phyloP scores from a whole-genome alignment of 2,797 vertebrate species.

The Labroides dimidiatus region DNA sequence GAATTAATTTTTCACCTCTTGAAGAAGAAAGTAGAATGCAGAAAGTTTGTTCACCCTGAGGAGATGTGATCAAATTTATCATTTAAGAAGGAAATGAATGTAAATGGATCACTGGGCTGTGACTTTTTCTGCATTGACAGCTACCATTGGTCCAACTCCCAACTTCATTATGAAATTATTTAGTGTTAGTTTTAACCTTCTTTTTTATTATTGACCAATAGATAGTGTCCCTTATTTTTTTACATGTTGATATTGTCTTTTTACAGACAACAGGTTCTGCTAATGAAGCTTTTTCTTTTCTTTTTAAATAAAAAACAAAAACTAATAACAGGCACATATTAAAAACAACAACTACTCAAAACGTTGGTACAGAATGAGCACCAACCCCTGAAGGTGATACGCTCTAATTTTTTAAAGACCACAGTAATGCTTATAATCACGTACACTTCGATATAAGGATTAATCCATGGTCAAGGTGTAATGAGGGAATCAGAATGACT shows the following conservation, averaged over 20 bases:
- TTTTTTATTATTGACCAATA: slow-evolving; percentile 26
- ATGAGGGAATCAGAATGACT: slow-evolving; percentile 4
- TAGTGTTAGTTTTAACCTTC: slow-evolving; percentile 49
- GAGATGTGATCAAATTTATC: slow-evolving; percentile 68
- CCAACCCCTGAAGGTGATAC: not conserved
- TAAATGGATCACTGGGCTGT: slow-evolving; percentile 53
- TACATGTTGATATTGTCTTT: slow-evolving; percentile 17
- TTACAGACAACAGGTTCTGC: slow-evolving; percentile 26
- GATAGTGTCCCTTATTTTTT: slow-evolving; percentile 25
- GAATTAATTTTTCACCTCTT: slow-evolving; percentile 15
- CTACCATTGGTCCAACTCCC: slow-evolving; percentile 31
- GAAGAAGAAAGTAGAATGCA: slow-evolving; percentile 6
- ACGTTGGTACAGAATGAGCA: slow-evolving; percentile 2
- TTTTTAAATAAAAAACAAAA: no score
- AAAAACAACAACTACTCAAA: not conserved
- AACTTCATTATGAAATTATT: slow-evolving; percentile 26
- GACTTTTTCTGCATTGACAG: slow-evolving; percentile 41
- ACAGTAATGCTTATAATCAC: slow-evolving; percentile 25
- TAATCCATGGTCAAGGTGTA: slow-evolving; percentile 12
- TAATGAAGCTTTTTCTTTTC: slow-evolving; percentile 2
- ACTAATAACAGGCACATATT: not conserved
- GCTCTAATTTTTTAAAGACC: not conserved
- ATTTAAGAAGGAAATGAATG: slow-evolving; percentile 64
- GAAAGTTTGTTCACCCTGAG: slow-evolving; percentile 22
- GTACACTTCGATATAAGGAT: not conserved